Evolutionary conservation across 2,888 invertebrate genomes (phyloP), one percentile per base, ranked within the genome.

Genomic region (Synergus itoensis): DNA sequence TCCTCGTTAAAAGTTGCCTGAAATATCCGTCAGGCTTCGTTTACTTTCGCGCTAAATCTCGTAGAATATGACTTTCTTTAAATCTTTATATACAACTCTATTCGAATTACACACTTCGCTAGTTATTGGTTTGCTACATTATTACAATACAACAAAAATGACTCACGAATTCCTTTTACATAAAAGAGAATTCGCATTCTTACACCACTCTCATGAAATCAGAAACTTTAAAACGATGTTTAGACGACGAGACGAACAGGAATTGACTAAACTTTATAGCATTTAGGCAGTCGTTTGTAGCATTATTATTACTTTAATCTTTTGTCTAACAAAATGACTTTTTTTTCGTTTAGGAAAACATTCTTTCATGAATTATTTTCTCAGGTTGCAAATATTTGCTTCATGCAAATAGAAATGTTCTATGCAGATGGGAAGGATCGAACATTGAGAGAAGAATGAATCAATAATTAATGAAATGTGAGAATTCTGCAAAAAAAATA

Each of bases 51-150:
- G 84, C 77, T 86, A 83, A 64, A 81, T 84, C 83, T 79, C 86
- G 86, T 83, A 87, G 86, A 88, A 88, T 89, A 89, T 88, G 88
- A 90, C 90, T 90, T 90, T 90, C 89, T 84, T 86, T 83, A 85
- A 87, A 85, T 84, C 81, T 85, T 84, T 89, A 89, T 89, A 79
- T 89, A 89, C 89, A 89, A 82, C 76, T 83, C 83, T 87, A 87
- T 84, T 84, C 82, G 85, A 85, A 82, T 82, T 86, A 86, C 83
- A 84, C 85, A 85, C 83, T 86, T 85, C 80, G 82, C 86, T 86
- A 87, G 84, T 83, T 84, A 83, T 84, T 85, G 82, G 77, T 69
- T 82, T 76, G 80, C 84, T 87, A 85, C 78, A 78, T 83, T 85
- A 82, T 86, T 86, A 85, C 84, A 85, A 28, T 48, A 73, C 73